Percentiles rank a stretch among this genome's conserved stretches.
Conservation (phyloP, 1,140 invertebrate genomes). For the Delia radicum region DNA sequence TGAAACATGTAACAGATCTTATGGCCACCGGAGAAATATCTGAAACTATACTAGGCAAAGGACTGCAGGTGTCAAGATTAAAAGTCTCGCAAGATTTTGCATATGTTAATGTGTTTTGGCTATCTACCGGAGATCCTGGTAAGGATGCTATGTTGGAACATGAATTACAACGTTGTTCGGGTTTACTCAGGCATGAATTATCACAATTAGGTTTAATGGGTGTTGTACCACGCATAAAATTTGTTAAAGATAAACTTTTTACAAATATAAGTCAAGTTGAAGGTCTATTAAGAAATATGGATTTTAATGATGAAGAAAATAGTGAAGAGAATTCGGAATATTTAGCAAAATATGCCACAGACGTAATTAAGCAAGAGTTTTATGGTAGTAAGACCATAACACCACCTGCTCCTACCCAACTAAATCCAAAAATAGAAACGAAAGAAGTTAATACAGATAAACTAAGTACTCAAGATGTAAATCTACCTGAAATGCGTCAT, state of each 20-base stretch:
- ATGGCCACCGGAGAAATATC: conserved; percentile 68
- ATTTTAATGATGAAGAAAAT: conserved; percentile 59
- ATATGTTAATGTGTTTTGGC: conserved; percentile 69
- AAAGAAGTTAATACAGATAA: background rate
- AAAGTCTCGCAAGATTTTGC: conserved; percentile 66
- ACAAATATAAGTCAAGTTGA: conserved; percentile 61
- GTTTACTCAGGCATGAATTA: conserved; percentile 66
- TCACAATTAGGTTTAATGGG: conserved; percentile 70
- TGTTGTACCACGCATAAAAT: conserved; percentile 67
- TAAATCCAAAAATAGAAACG: conserved; percentile 28
- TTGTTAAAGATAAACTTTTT: conserved; percentile 67
- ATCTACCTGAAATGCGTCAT: conserved; percentile 66
- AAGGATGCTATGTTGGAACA: conserved; percentile 56
- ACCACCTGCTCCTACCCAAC: background rate
- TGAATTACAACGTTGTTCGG: conserved; percentile 60
- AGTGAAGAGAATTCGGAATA: background rate
- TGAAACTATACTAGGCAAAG: conserved; percentile 61
- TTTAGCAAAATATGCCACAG: background rate
- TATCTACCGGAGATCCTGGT: conserved; percentile 57
- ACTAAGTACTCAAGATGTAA: background rate
- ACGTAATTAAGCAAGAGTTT: conserved; percentile 7
- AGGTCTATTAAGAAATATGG: conserved; percentile 59
- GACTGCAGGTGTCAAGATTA: conserved; percentile 69
- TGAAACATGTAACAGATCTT: conserved; percentile 73
- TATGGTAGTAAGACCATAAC: background rate